phyloP scores from a whole-genome alignment of 2,888 invertebrate species.

The Tholera decimalis region DNA sequence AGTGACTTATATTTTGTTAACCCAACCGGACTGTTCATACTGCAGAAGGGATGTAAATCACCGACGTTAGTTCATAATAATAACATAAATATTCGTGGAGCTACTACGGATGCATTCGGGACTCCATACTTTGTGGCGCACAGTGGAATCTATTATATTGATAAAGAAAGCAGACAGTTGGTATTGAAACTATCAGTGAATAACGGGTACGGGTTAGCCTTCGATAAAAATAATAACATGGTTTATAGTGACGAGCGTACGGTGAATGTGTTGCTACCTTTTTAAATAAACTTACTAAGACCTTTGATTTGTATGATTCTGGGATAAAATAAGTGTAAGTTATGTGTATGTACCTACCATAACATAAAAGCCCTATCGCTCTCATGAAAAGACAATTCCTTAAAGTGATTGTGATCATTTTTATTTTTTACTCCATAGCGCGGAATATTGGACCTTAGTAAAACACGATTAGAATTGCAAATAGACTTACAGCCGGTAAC shows the following conservation, averaged over 20 bases:
- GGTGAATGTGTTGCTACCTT: conserved; percentile 72
- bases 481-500: conserved; percentile 17
- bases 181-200: conserved; percentile 68
- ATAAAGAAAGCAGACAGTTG: conserved; percentile 67
- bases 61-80: conserved; percentile 68
- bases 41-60: conserved; percentile 64
- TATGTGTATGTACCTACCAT: neutral
- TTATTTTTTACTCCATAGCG: conserved; percentile 26
- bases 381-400: conserved; percentile 14
- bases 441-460: conserved; percentile 31
- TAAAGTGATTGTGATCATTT: conserved; percentile 31
- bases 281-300: conserved; percentile 18
- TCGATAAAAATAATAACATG: conserved; percentile 79
- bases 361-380: conserved; percentile 11
- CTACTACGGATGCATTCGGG: conserved; percentile 72
- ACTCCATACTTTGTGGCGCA: conserved; percentile 75
- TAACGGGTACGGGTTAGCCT: conserved; percentile 78
- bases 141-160: conserved; percentile 76
- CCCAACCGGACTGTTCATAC: conserved; percentile 71
- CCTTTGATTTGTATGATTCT: conserved; percentile 1
- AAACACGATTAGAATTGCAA: conserved; percentile 35
- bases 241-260: conserved; percentile 78
- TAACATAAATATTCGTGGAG: conserved; percentile 73
- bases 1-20: conserved; percentile 75
- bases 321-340: conserved; percentile 9